Evolutionary conservation across 1,140 invertebrate genomes (phyloP), one percentile per base, ranked within the genome.

Genomic region (Tetragonula clypearis): DNA sequence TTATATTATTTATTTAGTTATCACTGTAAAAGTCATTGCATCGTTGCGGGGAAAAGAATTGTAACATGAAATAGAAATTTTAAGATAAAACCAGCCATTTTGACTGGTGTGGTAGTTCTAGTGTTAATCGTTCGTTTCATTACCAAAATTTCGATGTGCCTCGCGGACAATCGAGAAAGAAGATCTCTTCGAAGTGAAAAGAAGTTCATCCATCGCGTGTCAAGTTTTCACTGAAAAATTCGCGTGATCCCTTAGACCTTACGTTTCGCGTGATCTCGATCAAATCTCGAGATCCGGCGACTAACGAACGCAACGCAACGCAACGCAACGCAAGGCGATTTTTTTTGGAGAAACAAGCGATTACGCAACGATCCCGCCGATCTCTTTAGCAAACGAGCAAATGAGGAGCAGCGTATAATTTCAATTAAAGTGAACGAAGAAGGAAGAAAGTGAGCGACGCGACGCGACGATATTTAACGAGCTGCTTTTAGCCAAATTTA

Each of bases 401-500:
- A 12, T 1, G 12, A n/a, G 3, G 14, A 30, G 19, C 23, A 0
- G n/a, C 41, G 12, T 11, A 58, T 76, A 14, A 21, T 30, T 30
- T 49, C 21, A 53, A 35, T 84, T 60, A 8, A 49, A 49, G 41
- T 8, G 41, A 49, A 49, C 2, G 35, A 35, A 35, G 35, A 60
- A 79, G 53, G 26, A 19, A 1, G 49, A 53, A 55, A 41, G 55
- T 15, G 21, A 62, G 58, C 12, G 41, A 30, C 30, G 30, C 30
- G 30, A 73, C 49, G 35, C 68, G 76, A 56, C 58, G 23, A 19
- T 60, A 68, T 79, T 49, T 73, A 56, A 55, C n/a, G 56, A 73
- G 26, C 53, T 62, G 14, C 56, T n/a, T 82, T 26, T 8, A 8
- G 74, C 65, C 68, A 15, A 84, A 79, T 84, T 79, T 78, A 41